phyloP scores from a whole-genome alignment of 1,140 invertebrate species.

The Lordiphosa clarofinis region DNA sequence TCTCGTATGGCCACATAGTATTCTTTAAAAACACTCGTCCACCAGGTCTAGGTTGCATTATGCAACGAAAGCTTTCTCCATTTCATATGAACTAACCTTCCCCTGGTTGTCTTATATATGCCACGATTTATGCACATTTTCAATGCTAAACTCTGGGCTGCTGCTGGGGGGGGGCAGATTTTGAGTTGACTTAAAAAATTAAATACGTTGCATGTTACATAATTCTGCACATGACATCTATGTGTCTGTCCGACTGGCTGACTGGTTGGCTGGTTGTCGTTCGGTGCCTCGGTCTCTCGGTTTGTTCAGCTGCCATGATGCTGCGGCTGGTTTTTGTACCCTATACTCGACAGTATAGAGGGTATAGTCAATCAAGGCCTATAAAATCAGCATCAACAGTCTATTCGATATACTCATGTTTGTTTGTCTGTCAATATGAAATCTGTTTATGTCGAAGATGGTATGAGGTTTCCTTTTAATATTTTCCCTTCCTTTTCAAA shows the following conservation, averaged over 20 bases:
- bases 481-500: too few species aligned
- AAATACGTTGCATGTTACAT: slow-evolving; percentile 50
- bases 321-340: slow-evolving; percentile 10
- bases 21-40: too few species aligned
- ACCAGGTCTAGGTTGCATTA: slow-evolving; percentile 30
- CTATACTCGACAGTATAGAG: too few species aligned
- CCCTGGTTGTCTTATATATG: slow-evolving; percentile 17
- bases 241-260: too few species aligned
- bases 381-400: too few species aligned
- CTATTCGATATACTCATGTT: too few species aligned
- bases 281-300: background rate
- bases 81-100: slow-evolving; percentile 6
- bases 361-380: too few species aligned
- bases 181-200: slow-evolving; percentile 67
- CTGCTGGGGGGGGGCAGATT: background rate
- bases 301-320: slow-evolving; percentile 29
- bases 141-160: slow-evolving; percentile 24
- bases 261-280: background rate
- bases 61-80: slow-evolving; percentile 14
- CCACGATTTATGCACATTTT: slow-evolving; percentile 41
- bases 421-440: too few species aligned
- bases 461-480: too few species aligned
- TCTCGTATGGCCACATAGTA: too few species aligned
- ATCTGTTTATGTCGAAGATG: too few species aligned
- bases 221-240: slow-evolving; percentile 62